A percentile compares a stretch with the other conserved stretches of the same genome.
Evolutionary conservation across 2,797 vertebrate genomes (phyloP).

Genomic region (Gadopsis marmoratus): DNA sequence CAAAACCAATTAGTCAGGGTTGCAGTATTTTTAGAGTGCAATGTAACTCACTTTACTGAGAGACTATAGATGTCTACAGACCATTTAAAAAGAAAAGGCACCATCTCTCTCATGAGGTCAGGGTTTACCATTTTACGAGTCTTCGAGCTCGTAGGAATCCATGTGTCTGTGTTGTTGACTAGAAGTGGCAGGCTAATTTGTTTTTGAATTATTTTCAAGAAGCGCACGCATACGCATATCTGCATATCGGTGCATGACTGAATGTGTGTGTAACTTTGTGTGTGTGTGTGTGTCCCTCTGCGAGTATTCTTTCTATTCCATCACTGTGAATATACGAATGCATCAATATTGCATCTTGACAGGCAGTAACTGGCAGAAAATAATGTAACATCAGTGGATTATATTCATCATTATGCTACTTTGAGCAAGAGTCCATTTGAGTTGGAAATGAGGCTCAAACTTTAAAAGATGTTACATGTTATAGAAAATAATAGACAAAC

Average conservation of each 20-base stretch:
- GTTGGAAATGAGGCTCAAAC: not conserved
- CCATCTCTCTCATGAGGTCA: conserved; percentile 7
- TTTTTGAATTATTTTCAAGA: conserved; percentile 26
- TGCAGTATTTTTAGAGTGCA: not conserved
- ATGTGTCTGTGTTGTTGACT: conserved; percentile 15
- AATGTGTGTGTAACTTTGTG: not conserved
- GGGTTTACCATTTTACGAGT: not conserved
- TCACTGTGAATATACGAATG: conserved; percentile 1
- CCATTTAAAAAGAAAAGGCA: not conserved
- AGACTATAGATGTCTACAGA: not conserved
- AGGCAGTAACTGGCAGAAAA: not conserved
- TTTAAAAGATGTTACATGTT: not conserved
- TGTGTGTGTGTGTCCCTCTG: conserved; percentile 1
- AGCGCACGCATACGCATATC: conserved; percentile 12
- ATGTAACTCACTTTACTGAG: not conserved
- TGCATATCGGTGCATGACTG: not conserved
- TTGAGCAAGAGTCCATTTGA: not conserved
- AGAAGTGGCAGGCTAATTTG: conserved; percentile 42
- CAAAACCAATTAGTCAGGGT: not conserved
- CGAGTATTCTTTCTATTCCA: conserved; percentile 10
- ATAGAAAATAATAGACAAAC: not conserved
- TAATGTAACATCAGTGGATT: not conserved
- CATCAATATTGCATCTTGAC: not conserved
- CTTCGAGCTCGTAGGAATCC: not conserved
- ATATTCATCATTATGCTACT: not conserved